Base-by-base conservation (phyloP, 2,113 vertebrate genomes). In the Porphyrio hochstetteri region DNA sequence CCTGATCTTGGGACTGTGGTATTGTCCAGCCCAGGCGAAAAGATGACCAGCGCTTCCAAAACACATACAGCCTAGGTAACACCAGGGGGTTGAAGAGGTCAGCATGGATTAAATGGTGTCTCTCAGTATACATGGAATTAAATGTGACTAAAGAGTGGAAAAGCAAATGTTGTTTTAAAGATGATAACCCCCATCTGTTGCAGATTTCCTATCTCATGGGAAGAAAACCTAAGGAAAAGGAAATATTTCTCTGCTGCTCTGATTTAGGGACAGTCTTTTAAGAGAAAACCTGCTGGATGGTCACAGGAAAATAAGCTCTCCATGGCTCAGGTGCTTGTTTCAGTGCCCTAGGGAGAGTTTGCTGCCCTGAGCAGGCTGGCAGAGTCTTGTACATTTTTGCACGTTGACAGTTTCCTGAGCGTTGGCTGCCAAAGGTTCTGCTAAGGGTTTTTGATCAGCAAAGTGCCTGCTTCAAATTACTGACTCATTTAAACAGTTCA, bases 121-220 rank as follows among this genome's bases (percentile, higher is more conserved):
- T 0, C 0, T 40, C 35, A 16, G 12, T 57, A 9, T 13, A 35
- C 0, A 2, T 67, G n/a, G 64, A 80, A 64, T 60, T 0, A 1
- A 48, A 79, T 46, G 13, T 68, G 25, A 65, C 31, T 35, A 27
- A 44, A 7, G 6, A 65, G 9, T 9, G 6, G 7, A 69, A 71
- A 82, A 82, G 61, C 13, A 38, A 46, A 23, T 17, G 7, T n/a
- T 65, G 10, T 88, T 87, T 86, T 33, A 68, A 20, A 38, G 33
- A 40, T 46, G 33, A 60, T 2, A 18, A 29, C 4, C 8, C 17
- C 40, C 55, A 57, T 67, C n/a, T 63, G 19, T 77, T 69, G 44
- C 40, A 67, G 27, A 36, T 83, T 72, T 94, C 31, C 36, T 59
- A 33, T 86, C 31, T 86, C 11, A 19, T 0, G 0, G 17, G 48